Percentiles rank a stretch among this genome's conserved stretches.
phyloP scores from a whole-genome alignment of 2,888 invertebrate genomes.

The Drosophila differens region DNA sequence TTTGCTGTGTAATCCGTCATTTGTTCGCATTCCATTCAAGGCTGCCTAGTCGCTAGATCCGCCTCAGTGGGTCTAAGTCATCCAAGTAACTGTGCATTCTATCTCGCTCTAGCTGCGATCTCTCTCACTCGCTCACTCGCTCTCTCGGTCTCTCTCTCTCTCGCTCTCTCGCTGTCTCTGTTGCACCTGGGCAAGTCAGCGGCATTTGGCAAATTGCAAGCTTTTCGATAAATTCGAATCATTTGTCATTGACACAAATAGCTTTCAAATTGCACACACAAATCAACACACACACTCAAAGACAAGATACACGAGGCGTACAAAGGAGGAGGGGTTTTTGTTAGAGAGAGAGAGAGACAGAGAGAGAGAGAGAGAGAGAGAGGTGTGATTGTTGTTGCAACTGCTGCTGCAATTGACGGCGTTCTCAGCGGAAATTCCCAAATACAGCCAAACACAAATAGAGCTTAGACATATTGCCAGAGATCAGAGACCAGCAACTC shows the following conservation, averaged over 20 bases:
- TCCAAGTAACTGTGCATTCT: constrained; percentile 2
- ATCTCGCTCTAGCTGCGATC: constrained; percentile 20
- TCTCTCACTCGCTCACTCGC: constrained; percentile 5
- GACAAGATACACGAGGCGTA: constrained; percentile 5
- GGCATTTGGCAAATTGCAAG: constrained; percentile 75
- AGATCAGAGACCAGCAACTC: constrained; percentile 46
- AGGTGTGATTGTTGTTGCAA: constrained; percentile 44
- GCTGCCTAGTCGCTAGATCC: constrained; percentile 70
- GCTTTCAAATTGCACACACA: constrained; percentile 78
- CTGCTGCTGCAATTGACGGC: constrained; percentile 62
- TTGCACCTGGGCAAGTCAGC: constrained; percentile 53
- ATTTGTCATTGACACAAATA: constrained; percentile 81
- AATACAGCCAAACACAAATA: constrained; percentile 43
- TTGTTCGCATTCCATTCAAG: constrained; percentile 80
- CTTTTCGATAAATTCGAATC: constrained; percentile 80
- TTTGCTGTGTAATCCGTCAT: constrained; percentile 62
- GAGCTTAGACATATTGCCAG: constrained; percentile 35
- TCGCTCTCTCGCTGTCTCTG: constrained; percentile 1
- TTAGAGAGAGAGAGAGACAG: neutral
- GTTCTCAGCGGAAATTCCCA: constrained; percentile 71
- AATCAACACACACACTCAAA: constrained; percentile 27
- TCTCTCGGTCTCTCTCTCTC: constrained; percentile 10
- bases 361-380: constrained; percentile 11
- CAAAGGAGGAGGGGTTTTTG: neutral
- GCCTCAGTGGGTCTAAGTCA: constrained; percentile 60